Percentiles rank a stretch among this genome's conserved stretches.
Evolutionary conservation across 2,888 invertebrate species (phyloP).

Genomic region (Eupithecia exiguata): DNA sequence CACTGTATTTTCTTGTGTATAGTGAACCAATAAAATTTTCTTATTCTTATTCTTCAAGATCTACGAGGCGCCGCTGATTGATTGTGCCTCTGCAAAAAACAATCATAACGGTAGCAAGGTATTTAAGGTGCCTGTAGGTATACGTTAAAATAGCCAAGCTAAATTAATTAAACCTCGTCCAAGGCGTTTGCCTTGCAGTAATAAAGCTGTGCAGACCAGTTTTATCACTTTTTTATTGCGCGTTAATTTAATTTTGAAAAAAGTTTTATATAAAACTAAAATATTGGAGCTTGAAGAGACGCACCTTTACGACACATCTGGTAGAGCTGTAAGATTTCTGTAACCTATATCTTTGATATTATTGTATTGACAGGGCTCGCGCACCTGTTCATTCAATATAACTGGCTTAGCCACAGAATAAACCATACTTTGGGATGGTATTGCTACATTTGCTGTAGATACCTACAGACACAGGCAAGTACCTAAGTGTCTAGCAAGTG

Average conservation of each 20-base stretch:
- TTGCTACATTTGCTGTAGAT: neutral
- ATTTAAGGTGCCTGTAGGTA: no score
- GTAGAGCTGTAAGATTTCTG: neutral
- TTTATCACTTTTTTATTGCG: neutral
- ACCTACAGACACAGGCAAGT: neutral
- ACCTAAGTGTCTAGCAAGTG: no score
- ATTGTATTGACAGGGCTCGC: conserved; percentile 13
- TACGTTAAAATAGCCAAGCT: neutral
- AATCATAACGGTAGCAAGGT: neutral
- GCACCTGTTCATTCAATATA: conserved; percentile 9
- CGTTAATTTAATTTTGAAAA: neutral
- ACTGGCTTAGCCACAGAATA: neutral
- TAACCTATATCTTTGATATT: conserved; percentile 14
- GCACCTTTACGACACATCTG: conserved; percentile 16
- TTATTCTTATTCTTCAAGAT: no score
- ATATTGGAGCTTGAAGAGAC: neutral
- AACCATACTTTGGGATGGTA: neutral
- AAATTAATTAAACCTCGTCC: neutral
- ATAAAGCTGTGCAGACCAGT: neutral
- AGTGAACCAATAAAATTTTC: no score
- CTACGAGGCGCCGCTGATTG: neutral
- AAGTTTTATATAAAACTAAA: neutral
- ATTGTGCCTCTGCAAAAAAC: neutral
- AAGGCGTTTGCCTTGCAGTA: neutral
- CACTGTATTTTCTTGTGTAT: no score